Conservation (phyloP, 2,888 invertebrate genomes). For the Spisula subtruncata region DNA sequence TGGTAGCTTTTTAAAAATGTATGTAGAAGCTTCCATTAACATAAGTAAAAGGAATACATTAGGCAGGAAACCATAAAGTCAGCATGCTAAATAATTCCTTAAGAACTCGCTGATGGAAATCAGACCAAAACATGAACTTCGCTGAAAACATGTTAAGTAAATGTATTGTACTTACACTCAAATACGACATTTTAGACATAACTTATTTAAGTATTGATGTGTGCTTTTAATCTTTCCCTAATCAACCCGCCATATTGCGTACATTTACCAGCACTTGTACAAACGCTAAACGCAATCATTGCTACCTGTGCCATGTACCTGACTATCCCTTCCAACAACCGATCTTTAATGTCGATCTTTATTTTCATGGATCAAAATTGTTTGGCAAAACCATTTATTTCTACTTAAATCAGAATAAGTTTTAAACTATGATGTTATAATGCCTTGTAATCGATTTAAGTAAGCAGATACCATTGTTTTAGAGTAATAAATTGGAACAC, state of each 20-base stretch:
- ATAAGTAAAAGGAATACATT: slow-evolving; percentile 41
- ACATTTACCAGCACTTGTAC: background rate
- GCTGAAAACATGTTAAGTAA: background rate
- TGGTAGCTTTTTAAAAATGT: slow-evolving; percentile 1
- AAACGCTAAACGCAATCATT: background rate
- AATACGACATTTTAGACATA: background rate
- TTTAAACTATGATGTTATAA: background rate
- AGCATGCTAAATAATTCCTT: background rate
- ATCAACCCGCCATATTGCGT: background rate
- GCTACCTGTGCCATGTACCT: background rate
- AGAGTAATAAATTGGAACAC: too few species aligned
- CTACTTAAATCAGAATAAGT: background rate
- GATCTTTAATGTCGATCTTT: background rate
- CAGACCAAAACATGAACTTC: background rate
- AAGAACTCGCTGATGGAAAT: background rate
- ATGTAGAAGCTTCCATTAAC: slow-evolving; percentile 7
- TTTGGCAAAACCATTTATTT: background rate
- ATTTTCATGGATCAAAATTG: background rate
- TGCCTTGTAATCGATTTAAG: too few species aligned
- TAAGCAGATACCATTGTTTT: too few species aligned
- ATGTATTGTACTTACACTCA: background rate
- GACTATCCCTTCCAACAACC: background rate
- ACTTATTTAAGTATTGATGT: background rate
- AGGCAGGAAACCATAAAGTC: background rate
- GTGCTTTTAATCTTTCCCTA: background rate